Conservation (phyloP, 1,140 invertebrate genomes). For the Drosophila nannoptera region DNA sequence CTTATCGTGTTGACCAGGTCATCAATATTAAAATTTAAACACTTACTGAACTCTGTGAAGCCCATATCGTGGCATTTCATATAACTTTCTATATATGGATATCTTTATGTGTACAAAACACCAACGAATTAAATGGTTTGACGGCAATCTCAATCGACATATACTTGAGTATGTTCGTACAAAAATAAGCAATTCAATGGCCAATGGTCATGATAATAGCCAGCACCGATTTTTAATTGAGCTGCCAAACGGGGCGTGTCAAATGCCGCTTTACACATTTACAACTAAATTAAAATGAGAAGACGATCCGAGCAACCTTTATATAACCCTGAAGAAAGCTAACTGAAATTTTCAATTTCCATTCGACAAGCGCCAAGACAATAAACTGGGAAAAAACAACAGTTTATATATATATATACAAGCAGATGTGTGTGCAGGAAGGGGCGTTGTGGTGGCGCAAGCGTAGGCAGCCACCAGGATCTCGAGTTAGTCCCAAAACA, state of each 20-base stretch:
- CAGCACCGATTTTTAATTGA: constrained; percentile 74
- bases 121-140: constrained; percentile 46
- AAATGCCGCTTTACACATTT: constrained; percentile 76
- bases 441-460: neutral
- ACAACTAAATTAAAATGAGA: constrained; percentile 69
- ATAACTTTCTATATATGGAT: constrained; percentile 32
- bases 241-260: constrained; percentile 75
- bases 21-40: no score
- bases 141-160: constrained; percentile 35
- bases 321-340: constrained; percentile 55
- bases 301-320: constrained; percentile 1
- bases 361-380: constrained; percentile 69
- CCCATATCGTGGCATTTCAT: neutral
- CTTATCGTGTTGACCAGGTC: no score
- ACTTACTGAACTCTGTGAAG: no score
- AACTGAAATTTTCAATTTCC: constrained; percentile 77
- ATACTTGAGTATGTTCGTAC: constrained; percentile 15
- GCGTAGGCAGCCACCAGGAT: constrained; percentile 4
- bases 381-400: constrained; percentile 64
- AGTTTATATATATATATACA: constrained; percentile 1
- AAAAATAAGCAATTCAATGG: constrained; percentile 29
- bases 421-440: neutral
- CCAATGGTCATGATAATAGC: constrained; percentile 47
- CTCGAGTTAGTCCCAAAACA: constrained; percentile 69
- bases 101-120: constrained; percentile 5